Evolutionary conservation across 2,888 invertebrate genomes (phyloP).

Genomic region (Drosophila barbarae): DNA sequence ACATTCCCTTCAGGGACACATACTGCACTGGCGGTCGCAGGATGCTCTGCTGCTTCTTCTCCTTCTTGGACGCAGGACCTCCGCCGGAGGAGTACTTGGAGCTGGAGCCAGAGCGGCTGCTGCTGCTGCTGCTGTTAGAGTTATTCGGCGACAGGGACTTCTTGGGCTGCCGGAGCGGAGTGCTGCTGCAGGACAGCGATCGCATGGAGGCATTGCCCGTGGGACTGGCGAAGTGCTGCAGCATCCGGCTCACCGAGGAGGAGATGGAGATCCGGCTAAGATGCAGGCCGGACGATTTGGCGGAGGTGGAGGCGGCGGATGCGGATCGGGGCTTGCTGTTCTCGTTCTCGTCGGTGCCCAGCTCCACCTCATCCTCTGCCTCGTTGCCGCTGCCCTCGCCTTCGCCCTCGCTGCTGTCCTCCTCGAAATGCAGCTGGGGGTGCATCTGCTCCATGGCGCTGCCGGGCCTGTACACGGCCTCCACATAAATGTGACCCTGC

Average conservation of each 20-base stretch:
- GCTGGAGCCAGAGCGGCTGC: constrained; percentile 35
- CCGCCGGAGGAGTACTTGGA: constrained; percentile 38
- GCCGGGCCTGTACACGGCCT: constrained; percentile 60
- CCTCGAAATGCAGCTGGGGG: constrained; percentile 54
- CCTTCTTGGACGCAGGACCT: constrained; percentile 61
- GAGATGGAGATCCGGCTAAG: constrained; percentile 80
- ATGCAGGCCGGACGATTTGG: constrained; percentile 68
- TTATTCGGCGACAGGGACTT: constrained; percentile 56
- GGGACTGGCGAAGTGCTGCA: constrained; percentile 84
- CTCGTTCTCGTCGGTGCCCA: constrained; percentile 51
- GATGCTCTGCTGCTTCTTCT: constrained; percentile 84
- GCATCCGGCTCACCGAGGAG: constrained; percentile 84
- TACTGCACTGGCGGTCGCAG: constrained; percentile 88
- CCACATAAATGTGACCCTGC: constrained; percentile 61
- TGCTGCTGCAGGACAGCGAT: constrained; percentile 84
- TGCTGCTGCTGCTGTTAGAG: constrained; percentile 50
- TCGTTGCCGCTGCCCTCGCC: constrained; percentile 31
- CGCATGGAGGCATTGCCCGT: constrained; percentile 81
- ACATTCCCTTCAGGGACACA: constrained; percentile 89
- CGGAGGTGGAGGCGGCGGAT: constrained; percentile 53
- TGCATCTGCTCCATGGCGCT: constrained; percentile 66
- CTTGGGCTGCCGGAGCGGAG: constrained; percentile 67
- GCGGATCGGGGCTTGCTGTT: constrained; percentile 46
- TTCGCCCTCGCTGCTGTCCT: constrained; percentile 38
- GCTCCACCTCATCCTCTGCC: constrained; percentile 38